Evolutionary conservation across 2,888 invertebrate species (phyloP).

Genomic region (Cheilosia variabilis): DNA sequence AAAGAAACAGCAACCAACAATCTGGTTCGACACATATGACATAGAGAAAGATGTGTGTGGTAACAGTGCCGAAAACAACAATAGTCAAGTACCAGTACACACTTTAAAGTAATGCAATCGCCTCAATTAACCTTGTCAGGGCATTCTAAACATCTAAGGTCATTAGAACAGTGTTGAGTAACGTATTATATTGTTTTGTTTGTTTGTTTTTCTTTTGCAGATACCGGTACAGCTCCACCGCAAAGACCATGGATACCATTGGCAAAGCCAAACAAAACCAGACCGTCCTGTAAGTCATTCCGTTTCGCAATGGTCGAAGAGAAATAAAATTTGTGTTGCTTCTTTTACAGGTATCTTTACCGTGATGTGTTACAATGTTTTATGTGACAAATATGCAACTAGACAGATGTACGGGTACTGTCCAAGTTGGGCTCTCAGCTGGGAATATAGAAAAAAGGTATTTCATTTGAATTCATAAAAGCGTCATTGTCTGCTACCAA

Average conservation of each 20-base stretch:
- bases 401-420: constrained; percentile 99
- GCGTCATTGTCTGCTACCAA: neutral
- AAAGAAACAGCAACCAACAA: constrained; percentile 15
- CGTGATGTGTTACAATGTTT: constrained; percentile 99
- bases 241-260: constrained; percentile 98
- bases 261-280: constrained; percentile 93
- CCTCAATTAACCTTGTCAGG: constrained; percentile 68
- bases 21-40: constrained; percentile 44
- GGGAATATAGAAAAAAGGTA: constrained; percentile 98
- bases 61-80: constrained; percentile 51
- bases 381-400: constrained; percentile 99
- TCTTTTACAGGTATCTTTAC: constrained; percentile 92
- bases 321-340: constrained; percentile 43
- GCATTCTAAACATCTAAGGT: constrained; percentile 67
- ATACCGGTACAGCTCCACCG: constrained; percentile 94
- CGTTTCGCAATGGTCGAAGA: constrained; percentile 40
- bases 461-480: neutral
- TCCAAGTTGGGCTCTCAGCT: constrained; percentile 98
- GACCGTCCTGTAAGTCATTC: constrained; percentile 92
- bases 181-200: constrained; percentile 44
- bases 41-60: constrained; percentile 50
- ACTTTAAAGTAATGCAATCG: constrained; percentile 63
- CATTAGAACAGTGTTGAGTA: constrained; percentile 74
- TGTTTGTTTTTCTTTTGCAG: constrained; percentile 86
- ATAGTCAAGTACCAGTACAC: constrained; percentile 10